A percentile compares a stretch with the other conserved stretches of the same genome.
Conservation (phyloP, 2,113 vertebrate genomes). For the Nerophis lumbriciformis region DNA sequence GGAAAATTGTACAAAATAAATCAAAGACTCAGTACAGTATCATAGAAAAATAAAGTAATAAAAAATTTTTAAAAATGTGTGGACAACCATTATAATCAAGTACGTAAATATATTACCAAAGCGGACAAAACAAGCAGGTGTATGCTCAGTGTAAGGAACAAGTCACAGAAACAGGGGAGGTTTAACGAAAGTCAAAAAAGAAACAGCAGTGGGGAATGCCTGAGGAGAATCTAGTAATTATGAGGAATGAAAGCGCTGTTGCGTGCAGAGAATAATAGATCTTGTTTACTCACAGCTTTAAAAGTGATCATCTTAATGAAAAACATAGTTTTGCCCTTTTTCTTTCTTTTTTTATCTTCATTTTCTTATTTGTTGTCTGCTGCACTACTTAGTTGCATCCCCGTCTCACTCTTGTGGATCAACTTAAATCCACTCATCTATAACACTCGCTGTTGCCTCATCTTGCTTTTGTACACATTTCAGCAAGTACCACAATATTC, state of each 20-base stretch:
- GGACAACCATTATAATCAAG: neutral
- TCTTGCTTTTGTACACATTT: conserved; percentile 2
- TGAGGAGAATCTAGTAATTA: conserved; percentile 39
- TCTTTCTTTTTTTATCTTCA: conserved; percentile 8
- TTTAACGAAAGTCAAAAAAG: neutral
- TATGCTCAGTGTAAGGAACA: conserved; percentile 9
- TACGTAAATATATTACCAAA: conserved; percentile 13
- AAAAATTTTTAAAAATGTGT: too few relatives aligned
- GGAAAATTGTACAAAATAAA: too few relatives aligned
- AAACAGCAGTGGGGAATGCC: conserved; percentile 11
- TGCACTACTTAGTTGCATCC: conserved; percentile 23
- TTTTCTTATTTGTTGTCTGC: conserved; percentile 2
- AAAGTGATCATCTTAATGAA: neutral
- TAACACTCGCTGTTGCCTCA: conserved; percentile 28
- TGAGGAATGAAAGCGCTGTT: conserved; percentile 30
- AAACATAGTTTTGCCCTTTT: neutral
- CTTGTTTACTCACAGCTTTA: conserved; percentile 2
- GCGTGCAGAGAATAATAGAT: conserved; percentile 35
- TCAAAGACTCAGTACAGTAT: too few relatives aligned
- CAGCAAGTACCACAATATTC: conserved; percentile 8
- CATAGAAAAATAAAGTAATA: too few relatives aligned
- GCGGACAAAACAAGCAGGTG: conserved; percentile 20
- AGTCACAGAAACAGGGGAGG: conserved; percentile 16
- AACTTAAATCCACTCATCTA: conserved; percentile 33
- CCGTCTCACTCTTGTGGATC: conserved; percentile 28